A percentile compares a stretch with the other conserved stretches of the same genome.
These are phyloP conservation scores for Hesperophylax magnus DNA, from an alignment of 1,140 invertebrate genomes.

Conservation along the genomic window DNA sequence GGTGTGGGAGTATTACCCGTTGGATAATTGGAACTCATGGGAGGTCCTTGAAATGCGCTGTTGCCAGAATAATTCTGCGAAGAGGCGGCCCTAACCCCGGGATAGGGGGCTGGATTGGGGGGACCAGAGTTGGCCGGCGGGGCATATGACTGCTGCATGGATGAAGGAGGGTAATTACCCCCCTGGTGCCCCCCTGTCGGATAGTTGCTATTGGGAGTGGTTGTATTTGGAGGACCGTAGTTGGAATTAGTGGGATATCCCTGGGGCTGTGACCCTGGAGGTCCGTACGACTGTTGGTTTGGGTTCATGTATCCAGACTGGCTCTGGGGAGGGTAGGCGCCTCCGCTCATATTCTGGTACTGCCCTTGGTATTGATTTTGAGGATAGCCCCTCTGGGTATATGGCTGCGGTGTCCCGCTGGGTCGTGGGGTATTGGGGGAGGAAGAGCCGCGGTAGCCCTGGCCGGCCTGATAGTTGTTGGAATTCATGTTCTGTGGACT, in stretches of 20 bases:
- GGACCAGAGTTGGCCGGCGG: slow-evolving; percentile 66
- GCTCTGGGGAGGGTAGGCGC: slow-evolving; percentile 65
- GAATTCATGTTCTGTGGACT: slow-evolving; percentile 61
- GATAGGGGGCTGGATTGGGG: slow-evolving; percentile 63
- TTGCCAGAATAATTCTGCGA: slow-evolving; percentile 48
- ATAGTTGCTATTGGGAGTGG: slow-evolving; percentile 66
- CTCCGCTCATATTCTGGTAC: slow-evolving; percentile 65
- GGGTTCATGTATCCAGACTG: slow-evolving; percentile 64
- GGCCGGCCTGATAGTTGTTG: slow-evolving; percentile 46
- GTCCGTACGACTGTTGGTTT: slow-evolving; percentile 67
- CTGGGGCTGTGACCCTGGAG: slow-evolving; percentile 67
- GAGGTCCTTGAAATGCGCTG: slow-evolving; percentile 47
- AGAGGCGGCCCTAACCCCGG: slow-evolving; percentile 60
- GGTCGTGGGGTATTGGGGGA: slow-evolving; percentile 60
- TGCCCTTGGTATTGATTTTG: slow-evolving; percentile 70
- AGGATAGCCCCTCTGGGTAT: slow-evolving; percentile 68
- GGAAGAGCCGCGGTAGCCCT: slow-evolving; percentile 63
- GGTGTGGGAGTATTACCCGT: slow-evolving; percentile 29
- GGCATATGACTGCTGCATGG: slow-evolving; percentile 67
- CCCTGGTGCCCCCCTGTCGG: slow-evolving; percentile 67
- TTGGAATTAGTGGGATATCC: slow-evolving; percentile 68
- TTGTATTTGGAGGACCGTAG: slow-evolving; percentile 70
- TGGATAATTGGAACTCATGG: slow-evolving; percentile 47
- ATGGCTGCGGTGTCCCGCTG: slow-evolving; percentile 67
- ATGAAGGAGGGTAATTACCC: slow-evolving; percentile 66